Conservation (phyloP, 2,113 vertebrate species). For the Puffinus mauretanicus region DNA sequence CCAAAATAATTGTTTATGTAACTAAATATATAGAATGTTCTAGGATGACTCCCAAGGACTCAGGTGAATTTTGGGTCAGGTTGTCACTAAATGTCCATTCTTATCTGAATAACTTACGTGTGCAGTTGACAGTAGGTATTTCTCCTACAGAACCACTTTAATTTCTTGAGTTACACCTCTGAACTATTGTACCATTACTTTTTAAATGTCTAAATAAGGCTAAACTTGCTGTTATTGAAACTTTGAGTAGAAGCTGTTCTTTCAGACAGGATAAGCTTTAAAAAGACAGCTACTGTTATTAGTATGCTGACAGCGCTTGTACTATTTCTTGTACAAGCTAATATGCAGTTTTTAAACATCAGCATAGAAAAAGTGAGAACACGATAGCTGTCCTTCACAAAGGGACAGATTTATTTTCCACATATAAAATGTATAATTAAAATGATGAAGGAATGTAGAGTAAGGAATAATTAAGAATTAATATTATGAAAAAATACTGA, state of each 20-base stretch:
- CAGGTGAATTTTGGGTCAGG: neutral
- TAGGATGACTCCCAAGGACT: neutral
- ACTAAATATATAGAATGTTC: neutral
- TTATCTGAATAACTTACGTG: neutral
- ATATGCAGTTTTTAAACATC: neutral
- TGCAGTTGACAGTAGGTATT: neutral
- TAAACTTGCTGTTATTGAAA: neutral
- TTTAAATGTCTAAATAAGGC: neutral
- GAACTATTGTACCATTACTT: neutral
- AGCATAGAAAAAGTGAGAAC: neutral
- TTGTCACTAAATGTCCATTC: neutral
- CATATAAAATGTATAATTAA: neutral
- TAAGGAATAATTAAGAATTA: neutral
- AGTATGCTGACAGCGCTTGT: rapidly evolving
- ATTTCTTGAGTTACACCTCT: neutral
- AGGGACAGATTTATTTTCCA: neutral
- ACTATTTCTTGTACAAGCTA: neutral
- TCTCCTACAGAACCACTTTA: neutral
- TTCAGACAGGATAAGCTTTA: neutral
- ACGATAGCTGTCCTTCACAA: neutral
- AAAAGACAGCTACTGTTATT: neutral
- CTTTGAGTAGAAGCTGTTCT: neutral
- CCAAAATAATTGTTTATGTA: neutral
- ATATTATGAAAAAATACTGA: neutral
- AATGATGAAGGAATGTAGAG: neutral